Evolutionary conservation across 2,113 vertebrate genomes (phyloP), one percentile per base, ranked within the genome.

Genomic region (Dromas ardeola): DNA sequence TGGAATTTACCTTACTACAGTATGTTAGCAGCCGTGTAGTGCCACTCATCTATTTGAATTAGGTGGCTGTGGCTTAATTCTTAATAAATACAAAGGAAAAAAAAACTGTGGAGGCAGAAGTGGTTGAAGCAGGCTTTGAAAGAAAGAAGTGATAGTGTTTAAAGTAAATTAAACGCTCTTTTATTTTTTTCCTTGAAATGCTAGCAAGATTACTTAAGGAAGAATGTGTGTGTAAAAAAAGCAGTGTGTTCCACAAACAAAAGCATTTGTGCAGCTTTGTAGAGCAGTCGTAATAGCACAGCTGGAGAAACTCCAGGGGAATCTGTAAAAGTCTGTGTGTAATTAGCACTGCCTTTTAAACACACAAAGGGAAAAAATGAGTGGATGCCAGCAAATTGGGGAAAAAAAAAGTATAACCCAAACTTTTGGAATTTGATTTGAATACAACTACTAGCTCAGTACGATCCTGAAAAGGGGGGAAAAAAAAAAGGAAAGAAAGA

Each of bases 241-340:
- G 5, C 36, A 34, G 14, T 18, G 4, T 74, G 50, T 93, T 91
- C 34, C 61, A 63, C 72, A 61, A 74, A 84, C 80, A 86, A 88
- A 96, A 88, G 61, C 49, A 34, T 90, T 88, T 81, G 55, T 84
- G 50, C n/a, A 78, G 85, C 72, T 92, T 86, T 93, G 52, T 70
- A 52, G 50, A 90, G 59, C 45, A 55, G 36, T 92, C 13, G 6
- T 81, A 96, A 61, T 78, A 91, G 81, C 73, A 79, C 78, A 94
- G 86, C 93, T 95, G 96, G 91, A 95, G 49, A 29, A 91, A 79
- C 49, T 87, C 86, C 91, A 86, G 77, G 20, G 47, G 36, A 81
- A 79, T 91, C 65, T 76, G 36, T 81, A 74, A 47, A 86, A 95
- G 69, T 61, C 81, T 94, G 50, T 81, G 45, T 0, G 0, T 83